Percentiles rank a stretch among this genome's conserved stretches.
phyloP scores from a whole-genome alignment of 1,140 invertebrate species.

The Drosophila oshimai region DNA sequence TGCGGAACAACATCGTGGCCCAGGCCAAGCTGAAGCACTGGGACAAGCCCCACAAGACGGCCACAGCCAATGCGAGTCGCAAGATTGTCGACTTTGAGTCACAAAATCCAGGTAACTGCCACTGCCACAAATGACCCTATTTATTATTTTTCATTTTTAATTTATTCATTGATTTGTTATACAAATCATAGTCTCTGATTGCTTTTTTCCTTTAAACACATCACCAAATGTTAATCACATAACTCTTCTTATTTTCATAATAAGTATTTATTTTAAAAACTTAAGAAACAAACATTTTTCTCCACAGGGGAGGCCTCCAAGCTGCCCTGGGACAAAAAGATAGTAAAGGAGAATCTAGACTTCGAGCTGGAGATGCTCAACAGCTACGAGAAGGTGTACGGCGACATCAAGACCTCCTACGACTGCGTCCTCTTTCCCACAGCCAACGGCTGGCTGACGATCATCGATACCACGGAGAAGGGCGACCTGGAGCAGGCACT shows the following conservation, averaged over 20 bases:
- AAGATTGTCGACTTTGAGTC: conserved; percentile 89
- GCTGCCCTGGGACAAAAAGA: conserved; percentile 87
- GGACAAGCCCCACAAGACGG: conserved; percentile 91
- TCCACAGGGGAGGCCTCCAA: conserved; percentile 52
- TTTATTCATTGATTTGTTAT: no score
- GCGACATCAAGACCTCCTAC: conserved; percentile 93
- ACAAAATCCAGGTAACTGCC: conserved; percentile 84
- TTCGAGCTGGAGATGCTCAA: conserved; percentile 92
- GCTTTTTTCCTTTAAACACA: no score
- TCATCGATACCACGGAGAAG: conserved; percentile 82
- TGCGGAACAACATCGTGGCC: conserved; percentile 92
- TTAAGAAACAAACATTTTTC: not conserved
- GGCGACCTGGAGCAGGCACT: conserved; percentile 91
- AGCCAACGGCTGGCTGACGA: conserved; percentile 86
- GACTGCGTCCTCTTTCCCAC: conserved; percentile 96
- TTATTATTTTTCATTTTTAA: no score
- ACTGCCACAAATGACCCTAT: no score
- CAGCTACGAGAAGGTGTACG: conserved; percentile 93
- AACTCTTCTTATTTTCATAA: no score
- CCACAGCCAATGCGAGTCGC: conserved; percentile 89
- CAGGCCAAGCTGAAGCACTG: conserved; percentile 93
- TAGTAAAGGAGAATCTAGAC: conserved; percentile 95
- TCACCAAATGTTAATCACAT: no score
- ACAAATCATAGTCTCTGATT: no score
- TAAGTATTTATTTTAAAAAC: no score